Base-by-base conservation (phyloP, 2,888 invertebrate genomes). In the Synanthedon tipuliformis region DNA sequence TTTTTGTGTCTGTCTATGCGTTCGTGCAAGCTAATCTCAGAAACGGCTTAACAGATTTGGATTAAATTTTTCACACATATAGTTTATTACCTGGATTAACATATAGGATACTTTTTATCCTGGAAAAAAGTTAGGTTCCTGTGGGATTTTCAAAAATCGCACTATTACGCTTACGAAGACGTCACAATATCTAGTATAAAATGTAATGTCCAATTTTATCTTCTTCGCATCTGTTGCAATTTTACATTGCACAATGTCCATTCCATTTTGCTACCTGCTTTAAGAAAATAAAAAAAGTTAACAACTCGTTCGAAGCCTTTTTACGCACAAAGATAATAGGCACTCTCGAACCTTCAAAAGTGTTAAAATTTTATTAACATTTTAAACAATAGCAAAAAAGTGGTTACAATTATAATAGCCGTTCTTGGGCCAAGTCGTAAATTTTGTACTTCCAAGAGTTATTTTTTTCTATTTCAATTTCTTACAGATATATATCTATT, bases 321-420 rank as follows among this genome's bases (percentile, higher is more conserved):
- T 69, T 69, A 68, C 63, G 62, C 63, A 65, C 71, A 71, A 73
- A 55, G 64, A 59, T 71, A 71, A 66, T 74, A 76, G 71, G 76
- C 71, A 73, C 69, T 58, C 34, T 34, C 34, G 2, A 34, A 73
- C 62, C 71, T 68, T 69, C 68, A 62, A 75, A 77, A 81, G 78
- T 80, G 80, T 82, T 78, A 78, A 80, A 75, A 63, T 73, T 81
- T 82, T 81, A 81, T 81, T 77, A 72, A 75, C 70, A 63, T 70
- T 27, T 69, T 66, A 75, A 66, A 78, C 76, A 77, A 78, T 73
- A 68, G 66, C 71, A 72, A 77, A 78, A 77, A 80, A 69, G 49
- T 45, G 45, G 45, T 45, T 71, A 65, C 61, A 68, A 34, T 34
- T 34, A 34, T 70, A 71, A 75, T 73, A 69, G 66, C 72, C n/a